phyloP scores from a whole-genome alignment of 2,888 invertebrate genomes.

The Myathropa florea region DNA sequence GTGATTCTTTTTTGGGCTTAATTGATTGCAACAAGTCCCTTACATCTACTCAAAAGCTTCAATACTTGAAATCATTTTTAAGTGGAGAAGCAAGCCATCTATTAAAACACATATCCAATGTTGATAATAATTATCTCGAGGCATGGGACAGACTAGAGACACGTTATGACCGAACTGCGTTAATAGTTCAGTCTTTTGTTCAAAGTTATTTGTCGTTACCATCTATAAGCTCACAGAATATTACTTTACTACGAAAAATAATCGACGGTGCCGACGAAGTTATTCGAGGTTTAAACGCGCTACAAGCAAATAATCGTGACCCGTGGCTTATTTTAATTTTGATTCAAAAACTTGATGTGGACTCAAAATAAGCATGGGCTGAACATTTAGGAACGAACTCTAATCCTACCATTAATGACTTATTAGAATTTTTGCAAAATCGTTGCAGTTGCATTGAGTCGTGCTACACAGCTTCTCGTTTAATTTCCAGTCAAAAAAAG shows the following conservation, averaged over 20 bases:
- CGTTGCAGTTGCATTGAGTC: no score
- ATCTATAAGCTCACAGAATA: background rate
- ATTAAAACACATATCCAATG: no score
- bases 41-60: background rate
- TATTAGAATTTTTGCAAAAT: no score
- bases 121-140: no score
- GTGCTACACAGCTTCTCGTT: background rate
- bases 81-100: background rate
- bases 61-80: slow-evolving; percentile 1
- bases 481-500: background rate
- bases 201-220: background rate
- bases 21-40: slow-evolving; percentile 2
- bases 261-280: background rate
- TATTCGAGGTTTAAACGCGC: no score
- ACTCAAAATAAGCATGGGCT: background rate
- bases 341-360: background rate
- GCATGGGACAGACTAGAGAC: no score
- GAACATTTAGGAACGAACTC: background rate
- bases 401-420: no score
- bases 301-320: background rate
- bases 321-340: background rate
- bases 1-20: background rate
- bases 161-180: no score
- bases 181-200: background rate
- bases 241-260: background rate